Percentiles rank a stretch among this genome's conserved stretches.
Conservation (phyloP, 2,113 vertebrate genomes). For the Triplophysa dalaica region DNA sequence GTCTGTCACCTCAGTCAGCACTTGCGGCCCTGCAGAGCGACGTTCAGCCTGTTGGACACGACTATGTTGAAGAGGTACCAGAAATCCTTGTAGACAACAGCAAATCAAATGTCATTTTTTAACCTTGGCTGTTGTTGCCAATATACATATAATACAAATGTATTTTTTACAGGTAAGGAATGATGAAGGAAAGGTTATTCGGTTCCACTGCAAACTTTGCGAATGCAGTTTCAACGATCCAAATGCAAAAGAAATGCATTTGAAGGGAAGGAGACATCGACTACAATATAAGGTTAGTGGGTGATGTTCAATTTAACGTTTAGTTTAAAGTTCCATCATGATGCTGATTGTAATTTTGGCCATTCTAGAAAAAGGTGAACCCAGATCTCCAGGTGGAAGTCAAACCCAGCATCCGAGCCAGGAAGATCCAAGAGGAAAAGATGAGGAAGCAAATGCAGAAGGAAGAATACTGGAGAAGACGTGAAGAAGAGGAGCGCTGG, state of each 20-base stretch:
- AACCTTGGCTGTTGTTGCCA: background rate
- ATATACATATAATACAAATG: background rate
- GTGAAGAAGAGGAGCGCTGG: slow-evolving; percentile 97
- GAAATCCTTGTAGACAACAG: too few species aligned
- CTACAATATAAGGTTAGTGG: slow-evolving; percentile 92
- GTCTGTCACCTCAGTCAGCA: slow-evolving; percentile 79
- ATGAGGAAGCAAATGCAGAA: slow-evolving; percentile 99
- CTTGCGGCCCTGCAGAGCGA: slow-evolving; percentile 92
- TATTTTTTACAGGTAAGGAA: slow-evolving; percentile 84
- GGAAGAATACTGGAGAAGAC: slow-evolving; percentile 95
- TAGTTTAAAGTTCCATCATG: background rate
- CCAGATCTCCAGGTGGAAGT: slow-evolving; percentile 98
- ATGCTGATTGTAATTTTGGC: background rate
- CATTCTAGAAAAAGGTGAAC: slow-evolving; percentile 94
- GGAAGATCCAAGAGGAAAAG: slow-evolving; percentile 98
- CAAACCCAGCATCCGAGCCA: slow-evolving; percentile 93
- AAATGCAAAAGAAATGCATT: slow-evolving; percentile 97
- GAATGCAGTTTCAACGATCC: slow-evolving; percentile 98
- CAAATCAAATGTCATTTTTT: background rate
- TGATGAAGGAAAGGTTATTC: slow-evolving; percentile 97
- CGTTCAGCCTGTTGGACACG: slow-evolving; percentile 96
- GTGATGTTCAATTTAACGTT: background rate
- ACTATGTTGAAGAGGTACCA: slow-evolving; percentile 97
- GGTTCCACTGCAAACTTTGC: slow-evolving; percentile 96
- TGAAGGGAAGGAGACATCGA: slow-evolving; percentile 91